Evolutionary conservation across 2,888 invertebrate genomes (phyloP).

Genomic region (Drosophila rellima): DNA sequence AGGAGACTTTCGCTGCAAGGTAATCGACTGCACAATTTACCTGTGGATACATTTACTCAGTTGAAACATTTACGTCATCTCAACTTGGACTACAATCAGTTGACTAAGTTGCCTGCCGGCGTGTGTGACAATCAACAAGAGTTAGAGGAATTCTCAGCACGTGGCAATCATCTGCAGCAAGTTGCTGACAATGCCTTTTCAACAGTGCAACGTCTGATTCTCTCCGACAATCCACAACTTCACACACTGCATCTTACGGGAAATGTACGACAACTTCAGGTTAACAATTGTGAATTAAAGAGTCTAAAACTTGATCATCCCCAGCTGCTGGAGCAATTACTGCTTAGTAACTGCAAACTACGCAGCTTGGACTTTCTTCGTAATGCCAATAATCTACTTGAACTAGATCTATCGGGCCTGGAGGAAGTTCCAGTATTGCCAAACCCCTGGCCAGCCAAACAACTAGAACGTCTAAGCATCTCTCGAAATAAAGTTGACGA

Average conservation of each 20-base stretch:
- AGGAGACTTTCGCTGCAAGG: slow-evolving; percentile 40
- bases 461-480: slow-evolving; percentile 49
- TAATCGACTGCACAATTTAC: slow-evolving; percentile 36
- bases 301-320: slow-evolving; percentile 38
- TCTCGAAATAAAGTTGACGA: slow-evolving; percentile 35
- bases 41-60: slow-evolving; percentile 25
- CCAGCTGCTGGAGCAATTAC: slow-evolving; percentile 39
- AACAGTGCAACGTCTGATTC: slow-evolving; percentile 30
- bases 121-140: slow-evolving; percentile 37
- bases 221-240: slow-evolving; percentile 47
- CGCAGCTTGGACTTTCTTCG: slow-evolving; percentile 49
- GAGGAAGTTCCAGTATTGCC: slow-evolving; percentile 44
- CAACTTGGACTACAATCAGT: slow-evolving; percentile 50
- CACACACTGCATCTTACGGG: slow-evolving; percentile 35
- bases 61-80: slow-evolving; percentile 31
- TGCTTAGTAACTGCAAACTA: slow-evolving; percentile 44
- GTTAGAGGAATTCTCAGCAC: slow-evolving; percentile 46
- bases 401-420: slow-evolving; percentile 59
- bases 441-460: slow-evolving; percentile 42
- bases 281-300: slow-evolving; percentile 49
- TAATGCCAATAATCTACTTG: slow-evolving; percentile 44
- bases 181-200: slow-evolving; percentile 38
- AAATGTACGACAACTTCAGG: slow-evolving; percentile 37
- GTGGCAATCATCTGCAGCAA: slow-evolving; percentile 42
- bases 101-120: slow-evolving; percentile 36